phyloP scores from a whole-genome alignment of 2,888 invertebrate genomes.

The Metallyticus violacea region DNA sequence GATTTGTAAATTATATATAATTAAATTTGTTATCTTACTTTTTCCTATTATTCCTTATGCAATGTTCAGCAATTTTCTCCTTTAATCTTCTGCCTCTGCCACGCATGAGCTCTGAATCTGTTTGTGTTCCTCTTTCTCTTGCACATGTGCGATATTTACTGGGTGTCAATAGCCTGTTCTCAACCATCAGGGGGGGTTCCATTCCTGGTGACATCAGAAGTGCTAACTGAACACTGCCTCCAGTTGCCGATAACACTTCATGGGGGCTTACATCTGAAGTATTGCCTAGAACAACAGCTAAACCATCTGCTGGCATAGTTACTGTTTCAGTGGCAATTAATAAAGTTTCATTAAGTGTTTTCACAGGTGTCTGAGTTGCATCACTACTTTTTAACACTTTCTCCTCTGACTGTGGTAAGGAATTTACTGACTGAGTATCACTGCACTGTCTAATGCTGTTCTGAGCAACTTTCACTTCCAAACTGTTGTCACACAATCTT shows the following conservation, averaged over 20 bases:
- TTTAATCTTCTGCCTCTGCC: constrained; percentile 6
- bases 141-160: constrained; percentile 51
- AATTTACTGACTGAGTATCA: neutral
- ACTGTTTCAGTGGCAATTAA: constrained; percentile 35
- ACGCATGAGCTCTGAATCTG: constrained; percentile 47
- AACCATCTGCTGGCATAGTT: constrained; percentile 39
- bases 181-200: constrained; percentile 36
- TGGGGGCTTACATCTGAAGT: constrained; percentile 50
- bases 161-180: constrained; percentile 57
- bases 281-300: constrained; percentile 47
- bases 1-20: too few relatives aligned
- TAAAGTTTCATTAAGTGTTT: neutral
- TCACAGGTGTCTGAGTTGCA: neutral
- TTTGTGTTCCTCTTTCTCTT: constrained; percentile 68
- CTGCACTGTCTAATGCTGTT: neutral
- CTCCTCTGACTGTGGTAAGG: neutral
- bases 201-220: constrained; percentile 54
- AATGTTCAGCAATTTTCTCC: neutral
- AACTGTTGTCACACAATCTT: neutral
- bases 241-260: constrained; percentile 42
- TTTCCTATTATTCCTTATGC: constrained; percentile 21
- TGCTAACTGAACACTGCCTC: constrained; percentile 53
- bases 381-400: neutral
- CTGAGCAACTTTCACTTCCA: neutral
- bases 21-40: constrained; percentile 19